Evolutionary conservation across 2,888 invertebrate genomes (phyloP).

Genomic region (Tiliacea aurago): DNA sequence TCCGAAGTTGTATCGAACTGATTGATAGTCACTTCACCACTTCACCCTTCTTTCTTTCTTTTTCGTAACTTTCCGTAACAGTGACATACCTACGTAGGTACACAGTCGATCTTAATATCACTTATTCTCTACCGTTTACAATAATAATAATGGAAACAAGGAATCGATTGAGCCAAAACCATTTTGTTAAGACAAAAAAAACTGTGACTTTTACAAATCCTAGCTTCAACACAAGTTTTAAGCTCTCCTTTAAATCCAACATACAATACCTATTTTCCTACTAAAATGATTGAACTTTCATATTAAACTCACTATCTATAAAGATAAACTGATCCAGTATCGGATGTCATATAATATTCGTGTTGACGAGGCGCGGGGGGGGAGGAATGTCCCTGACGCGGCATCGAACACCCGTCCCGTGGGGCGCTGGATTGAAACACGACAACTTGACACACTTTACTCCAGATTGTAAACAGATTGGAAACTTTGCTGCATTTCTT

Average conservation of each 20-base stretch:
- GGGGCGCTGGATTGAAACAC: slow-evolving; percentile 66
- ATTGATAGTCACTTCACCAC: background rate
- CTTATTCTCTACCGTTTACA: background rate
- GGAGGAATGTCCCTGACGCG: slow-evolving; percentile 62
- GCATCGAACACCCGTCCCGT: slow-evolving; percentile 61
- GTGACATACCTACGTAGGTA: background rate
- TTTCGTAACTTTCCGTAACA: background rate
- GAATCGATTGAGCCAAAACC: background rate
- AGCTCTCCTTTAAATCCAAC: background rate
- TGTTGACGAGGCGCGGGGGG: slow-evolving; percentile 50
- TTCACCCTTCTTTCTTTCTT: background rate
- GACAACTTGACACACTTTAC: slow-evolving; percentile 69
- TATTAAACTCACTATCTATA: slow-evolving; percentile 11
- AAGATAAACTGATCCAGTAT: slow-evolving; percentile 51
- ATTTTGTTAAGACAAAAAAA: too few relatives aligned
- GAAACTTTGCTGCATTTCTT: slow-evolving; percentile 54
- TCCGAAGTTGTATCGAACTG: background rate
- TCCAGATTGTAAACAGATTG: slow-evolving; percentile 65
- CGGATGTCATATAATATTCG: slow-evolving; percentile 63
- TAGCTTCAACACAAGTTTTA: background rate
- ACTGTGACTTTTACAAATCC: background rate
- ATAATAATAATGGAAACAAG: background rate
- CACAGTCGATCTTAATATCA: background rate
- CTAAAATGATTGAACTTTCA: background rate
- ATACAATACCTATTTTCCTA: background rate